Base-by-base conservation (phyloP, 2,797 vertebrate genomes). In the Acropternis orthonyx region DNA sequence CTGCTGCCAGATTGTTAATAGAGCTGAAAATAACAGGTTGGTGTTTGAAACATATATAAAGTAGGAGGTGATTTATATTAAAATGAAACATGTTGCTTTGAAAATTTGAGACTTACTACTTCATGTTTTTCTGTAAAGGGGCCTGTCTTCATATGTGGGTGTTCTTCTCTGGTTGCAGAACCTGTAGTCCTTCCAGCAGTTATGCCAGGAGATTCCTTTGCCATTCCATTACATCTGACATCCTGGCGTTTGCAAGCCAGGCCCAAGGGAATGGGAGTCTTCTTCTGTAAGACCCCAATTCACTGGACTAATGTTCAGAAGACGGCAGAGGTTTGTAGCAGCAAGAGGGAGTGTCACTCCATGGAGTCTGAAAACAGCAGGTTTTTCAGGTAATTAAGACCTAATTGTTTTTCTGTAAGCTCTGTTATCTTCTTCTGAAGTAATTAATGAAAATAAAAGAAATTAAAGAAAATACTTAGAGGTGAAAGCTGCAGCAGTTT, bases 191-290 rank as follows among this genome's bases (percentile, higher is more conserved):
- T 99, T 84, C 99, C 99, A 3, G 98, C 99, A 4, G 98, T 99
- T 91, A 98, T 99, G 97, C 99, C 99, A 2, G 98, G 98, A 62
- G 98, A 99, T 90, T 98, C 98, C 23, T 97, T 99, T 93, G 98
- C 99, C 1, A 97, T 99, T 62, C 99, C 99, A 5, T 97, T 99
- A 7, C 99, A 99, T 82, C 98, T 99, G 73, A 99, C 99, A 1
- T 99, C 99, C 23, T 99, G 99, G 99, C 98, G 99, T 58, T 98
- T 99, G 49, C 99, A 99, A 95, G 99, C 99, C 43, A 98, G 99
- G 56, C 99, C 99, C 58, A 99, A 99, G 96, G 99, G 99, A 39
- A 96, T 99, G 95, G 99, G 99, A 6, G 96, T 99, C 51, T 99
- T 99, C 93, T 99, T 99, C 98, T 99, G 99, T 85, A 99, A 99